These are phyloP conservation scores for Drosophila emarginata DNA, from an alignment of 2,888 invertebrate species.

Conservation along the genomic window DNA sequence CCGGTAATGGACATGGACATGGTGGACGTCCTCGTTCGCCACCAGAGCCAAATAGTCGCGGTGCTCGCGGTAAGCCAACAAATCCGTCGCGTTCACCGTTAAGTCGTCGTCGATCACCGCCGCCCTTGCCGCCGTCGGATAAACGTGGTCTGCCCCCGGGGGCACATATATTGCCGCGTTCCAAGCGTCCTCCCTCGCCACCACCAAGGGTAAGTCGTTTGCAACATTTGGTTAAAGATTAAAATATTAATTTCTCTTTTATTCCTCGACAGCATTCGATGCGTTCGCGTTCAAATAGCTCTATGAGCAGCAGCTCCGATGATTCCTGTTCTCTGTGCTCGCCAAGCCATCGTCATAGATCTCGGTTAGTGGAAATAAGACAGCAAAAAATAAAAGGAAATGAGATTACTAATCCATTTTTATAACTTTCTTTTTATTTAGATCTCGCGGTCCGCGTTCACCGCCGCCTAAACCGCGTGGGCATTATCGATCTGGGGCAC, in stretches of 20 bases:
- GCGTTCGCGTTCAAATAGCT: conserved; percentile 89
- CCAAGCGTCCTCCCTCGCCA: conserved; percentile 82
- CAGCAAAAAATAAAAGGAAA: neutral
- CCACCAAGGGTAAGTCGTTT: conserved; percentile 80
- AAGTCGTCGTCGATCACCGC: conserved; percentile 72
- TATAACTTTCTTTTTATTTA: conserved; percentile 18
- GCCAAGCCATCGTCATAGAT: conserved; percentile 84
- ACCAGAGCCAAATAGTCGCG: conserved; percentile 71
- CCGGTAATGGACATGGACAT: conserved; percentile 56
- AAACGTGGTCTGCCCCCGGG: conserved; percentile 69
- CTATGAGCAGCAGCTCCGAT: conserved; percentile 91
- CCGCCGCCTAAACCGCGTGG: conserved; percentile 81
- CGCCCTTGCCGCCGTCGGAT: conserved; percentile 79
- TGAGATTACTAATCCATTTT: neutral
- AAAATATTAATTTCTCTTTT: neutral
- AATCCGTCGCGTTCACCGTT: conserved; percentile 80
- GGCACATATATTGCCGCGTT: conserved; percentile 80
- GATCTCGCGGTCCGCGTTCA: conserved; percentile 80
- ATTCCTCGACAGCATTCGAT: conserved; percentile 73
- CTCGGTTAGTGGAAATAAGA: conserved; percentile 73
- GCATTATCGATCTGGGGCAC: conserved; percentile 75
- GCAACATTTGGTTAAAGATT: too few relatives aligned
- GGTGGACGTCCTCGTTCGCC: conserved; percentile 79
- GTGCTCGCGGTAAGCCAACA: conserved; percentile 61
- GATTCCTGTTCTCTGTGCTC: conserved; percentile 93